Base-by-base conservation (phyloP, 2,888 invertebrate genomes). In the Sylvicola cinctus region DNA sequence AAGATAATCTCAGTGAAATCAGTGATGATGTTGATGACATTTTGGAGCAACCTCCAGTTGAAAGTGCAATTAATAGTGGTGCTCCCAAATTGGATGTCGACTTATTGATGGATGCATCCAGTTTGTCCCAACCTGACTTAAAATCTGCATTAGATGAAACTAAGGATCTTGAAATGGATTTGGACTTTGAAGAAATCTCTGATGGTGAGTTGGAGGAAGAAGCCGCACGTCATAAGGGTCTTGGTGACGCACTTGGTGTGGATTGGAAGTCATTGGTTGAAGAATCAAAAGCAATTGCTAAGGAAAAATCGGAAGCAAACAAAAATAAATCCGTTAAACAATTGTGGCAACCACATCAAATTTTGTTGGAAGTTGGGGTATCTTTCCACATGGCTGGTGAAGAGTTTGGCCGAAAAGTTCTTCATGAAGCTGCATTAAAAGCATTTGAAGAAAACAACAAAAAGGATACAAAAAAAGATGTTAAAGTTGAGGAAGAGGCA, bases 241-340 rank as follows among this genome's bases (percentile, higher is more conserved):
- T 88, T 40, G 85, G 85, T 4, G 88, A 90, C 56, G 85, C 85
- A n/a, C 59, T 91, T 17, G 88, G 88, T n/a, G 88, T 91, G 2
- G 88, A 91, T 56, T 90, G 90, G 90, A 79, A 84, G 10, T 84
- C 84, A 50, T 62, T 91, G 31, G 77, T 84, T 1, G 78, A 78
- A 3, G 83, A 84, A 55, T 77, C 79, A 4, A 61, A 66, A 29
- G 44, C 48, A 2, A 58, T 56, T 43, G 44, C 44, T 26, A 45
- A 33, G 3, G 53, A 52, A 16, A 46, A 65, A 6, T 54, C 55
- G 7, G 65, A 58, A 2, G 58, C 38, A 15, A 61, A 38, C 1
- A 43, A 50, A 25, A 45, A 46, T 15, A 63, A 46, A 50, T 65
- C 43, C 4, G 75, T 77, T 2, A 70, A 84, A 40, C 70, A 76